A percentile compares a stretch with the other conserved stretches of the same genome.
These are phyloP conservation scores for Hetaerina titia DNA, from an alignment of 2,888 invertebrate genomes.

Conservation along the genomic window DNA sequence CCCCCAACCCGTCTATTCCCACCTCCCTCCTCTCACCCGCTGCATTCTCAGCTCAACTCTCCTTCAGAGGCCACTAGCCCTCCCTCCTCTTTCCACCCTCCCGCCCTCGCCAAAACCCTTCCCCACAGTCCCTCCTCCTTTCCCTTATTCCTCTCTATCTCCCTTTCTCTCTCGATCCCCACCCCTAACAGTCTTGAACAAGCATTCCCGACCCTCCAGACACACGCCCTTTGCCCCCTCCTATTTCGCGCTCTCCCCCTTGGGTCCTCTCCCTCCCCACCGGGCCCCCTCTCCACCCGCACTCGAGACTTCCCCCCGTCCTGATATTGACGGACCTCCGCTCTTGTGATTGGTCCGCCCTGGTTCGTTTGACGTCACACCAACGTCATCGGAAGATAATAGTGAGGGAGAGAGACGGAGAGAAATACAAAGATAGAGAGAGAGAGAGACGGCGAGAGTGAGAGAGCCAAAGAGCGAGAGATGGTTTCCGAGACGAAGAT, in stretches of 20 bases:
- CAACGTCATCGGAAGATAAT: slow-evolving; percentile 64
- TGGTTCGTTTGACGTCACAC: slow-evolving; percentile 66
- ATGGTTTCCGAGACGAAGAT: slow-evolving; percentile 34
- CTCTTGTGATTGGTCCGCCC: slow-evolving; percentile 66
- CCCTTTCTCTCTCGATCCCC: background rate
- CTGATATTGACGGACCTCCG: slow-evolving; percentile 66
- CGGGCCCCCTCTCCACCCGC: background rate
- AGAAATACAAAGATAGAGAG: slow-evolving; percentile 27
- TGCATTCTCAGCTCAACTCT: background rate
- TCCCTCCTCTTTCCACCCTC: background rate
- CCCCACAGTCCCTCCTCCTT: background rate
- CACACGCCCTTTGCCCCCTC: no score
- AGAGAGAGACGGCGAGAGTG: background rate
- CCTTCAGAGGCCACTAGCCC: background rate
- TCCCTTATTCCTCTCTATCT: background rate
- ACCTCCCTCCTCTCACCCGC: no score
- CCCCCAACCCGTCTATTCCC: background rate
- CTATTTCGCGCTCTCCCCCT: background rate
- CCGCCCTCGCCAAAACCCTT: background rate
- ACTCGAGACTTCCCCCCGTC: background rate
- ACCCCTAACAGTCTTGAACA: background rate
- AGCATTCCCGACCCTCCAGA: background rate
- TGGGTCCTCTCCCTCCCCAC: background rate
- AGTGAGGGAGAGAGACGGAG: slow-evolving; percentile 65
- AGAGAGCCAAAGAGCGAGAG: background rate